Percentiles rank a stretch among this genome's conserved stretches.
Evolutionary conservation across 2,113 vertebrate genomes (phyloP).

Genomic region (Orthonyx spaldingii): DNA sequence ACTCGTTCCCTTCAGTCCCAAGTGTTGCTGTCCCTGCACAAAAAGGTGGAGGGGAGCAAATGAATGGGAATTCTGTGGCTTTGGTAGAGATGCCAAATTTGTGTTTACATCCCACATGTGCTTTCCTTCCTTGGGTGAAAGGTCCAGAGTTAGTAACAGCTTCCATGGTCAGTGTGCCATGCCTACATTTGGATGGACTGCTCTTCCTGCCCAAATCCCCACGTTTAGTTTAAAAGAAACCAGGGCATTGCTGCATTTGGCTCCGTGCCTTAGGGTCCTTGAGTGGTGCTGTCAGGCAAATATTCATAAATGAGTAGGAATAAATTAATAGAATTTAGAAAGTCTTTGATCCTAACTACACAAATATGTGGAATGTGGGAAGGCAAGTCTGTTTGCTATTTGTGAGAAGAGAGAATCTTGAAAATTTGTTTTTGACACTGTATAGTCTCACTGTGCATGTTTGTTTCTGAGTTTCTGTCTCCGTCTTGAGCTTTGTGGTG

Average conservation of each 20-base stretch:
- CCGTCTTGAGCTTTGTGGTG: background rate
- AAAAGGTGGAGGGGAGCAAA: background rate
- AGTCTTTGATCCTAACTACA: background rate
- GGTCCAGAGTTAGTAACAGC: background rate
- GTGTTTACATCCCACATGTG: background rate
- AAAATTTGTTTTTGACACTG: background rate
- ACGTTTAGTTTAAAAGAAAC: background rate
- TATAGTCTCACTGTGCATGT: background rate
- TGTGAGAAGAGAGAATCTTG: background rate
- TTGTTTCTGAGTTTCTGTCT: background rate
- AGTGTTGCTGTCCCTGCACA: background rate
- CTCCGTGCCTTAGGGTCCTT: background rate
- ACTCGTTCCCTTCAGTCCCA: accelerated
- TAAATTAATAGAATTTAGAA: background rate
- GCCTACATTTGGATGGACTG: background rate
- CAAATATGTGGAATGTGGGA: background rate
- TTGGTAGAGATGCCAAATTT: background rate
- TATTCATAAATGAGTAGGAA: background rate
- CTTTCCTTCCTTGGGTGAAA: background rate
- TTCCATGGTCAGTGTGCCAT: background rate
- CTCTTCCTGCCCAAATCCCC: background rate
- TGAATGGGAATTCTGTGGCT: background rate
- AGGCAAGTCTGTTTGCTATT: background rate
- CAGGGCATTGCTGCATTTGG: background rate
- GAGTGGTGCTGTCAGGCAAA: background rate